These are phyloP conservation scores for Apamea monoglypha DNA, from an alignment of 2,888 invertebrate genomes.

Conservation along the genomic window DNA sequence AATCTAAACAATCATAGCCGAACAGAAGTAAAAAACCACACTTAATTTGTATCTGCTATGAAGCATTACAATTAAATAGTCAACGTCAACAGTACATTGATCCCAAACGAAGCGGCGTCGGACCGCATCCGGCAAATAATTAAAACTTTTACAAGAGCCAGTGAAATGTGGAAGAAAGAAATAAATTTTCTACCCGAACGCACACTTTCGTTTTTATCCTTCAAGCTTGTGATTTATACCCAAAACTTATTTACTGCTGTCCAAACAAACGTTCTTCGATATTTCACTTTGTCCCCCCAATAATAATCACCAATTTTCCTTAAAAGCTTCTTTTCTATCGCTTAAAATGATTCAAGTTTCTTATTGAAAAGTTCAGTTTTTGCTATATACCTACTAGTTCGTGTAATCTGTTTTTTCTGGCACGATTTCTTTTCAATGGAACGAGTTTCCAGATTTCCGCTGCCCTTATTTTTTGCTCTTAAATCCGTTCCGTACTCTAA, in stretches of 20 bases:
- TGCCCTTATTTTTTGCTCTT: slow-evolving; percentile 5
- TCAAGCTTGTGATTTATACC: slow-evolving; percentile 81
- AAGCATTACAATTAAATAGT: slow-evolving; percentile 75
- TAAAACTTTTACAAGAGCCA: slow-evolving; percentile 87
- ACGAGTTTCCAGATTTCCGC: slow-evolving; percentile 28
- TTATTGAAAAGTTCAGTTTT: slow-evolving; percentile 73
- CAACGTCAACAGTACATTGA: slow-evolving; percentile 78
- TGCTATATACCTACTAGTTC: slow-evolving; percentile 51
- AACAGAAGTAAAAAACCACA: slow-evolving; percentile 56
- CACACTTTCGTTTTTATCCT: slow-evolving; percentile 86
- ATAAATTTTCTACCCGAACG: slow-evolving; percentile 86
- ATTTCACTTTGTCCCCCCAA: slow-evolving; percentile 64
- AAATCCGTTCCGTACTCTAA: slow-evolving; percentile 30
- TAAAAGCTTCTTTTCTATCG: slow-evolving; percentile 33
- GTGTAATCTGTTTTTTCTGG: slow-evolving; percentile 60
- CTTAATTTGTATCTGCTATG: slow-evolving; percentile 67
- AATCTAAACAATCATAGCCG: slow-evolving; percentile 43
- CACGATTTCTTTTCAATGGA: slow-evolving; percentile 28
- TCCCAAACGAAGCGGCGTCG: slow-evolving; percentile 77
- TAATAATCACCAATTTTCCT: slow-evolving; percentile 62
- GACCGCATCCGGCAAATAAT: slow-evolving; percentile 87
- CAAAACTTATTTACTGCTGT: slow-evolving; percentile 72
- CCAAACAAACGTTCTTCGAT: slow-evolving; percentile 59
- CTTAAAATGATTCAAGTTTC: slow-evolving; percentile 50
- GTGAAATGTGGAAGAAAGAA: slow-evolving; percentile 84